Evolutionary conservation across 2,797 vertebrate species (phyloP).

Genomic region (Nothura maculosa): DNA sequence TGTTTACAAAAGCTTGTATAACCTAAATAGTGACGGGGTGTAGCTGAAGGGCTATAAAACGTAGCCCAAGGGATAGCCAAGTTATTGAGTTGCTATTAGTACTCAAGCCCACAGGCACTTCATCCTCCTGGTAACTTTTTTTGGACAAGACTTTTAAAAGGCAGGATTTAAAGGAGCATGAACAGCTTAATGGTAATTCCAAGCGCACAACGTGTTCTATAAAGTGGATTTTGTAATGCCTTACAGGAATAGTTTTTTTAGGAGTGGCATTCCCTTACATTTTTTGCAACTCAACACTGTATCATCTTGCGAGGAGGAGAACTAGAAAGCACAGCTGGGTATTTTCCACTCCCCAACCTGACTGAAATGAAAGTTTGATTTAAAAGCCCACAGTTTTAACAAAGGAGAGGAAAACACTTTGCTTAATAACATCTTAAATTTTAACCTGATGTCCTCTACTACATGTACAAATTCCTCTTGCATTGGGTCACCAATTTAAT

Average conservation of each 20-base stretch:
- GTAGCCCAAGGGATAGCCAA: constrained; percentile 58
- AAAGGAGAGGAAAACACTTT: constrained; percentile 27
- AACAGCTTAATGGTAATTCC: constrained; percentile 49
- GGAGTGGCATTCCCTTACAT: constrained; percentile 16
- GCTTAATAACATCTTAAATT: constrained; percentile 19
- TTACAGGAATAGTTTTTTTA: constrained; percentile 51
- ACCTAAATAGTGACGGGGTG: constrained; percentile 45
- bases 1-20: constrained; percentile 73
- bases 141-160: constrained; percentile 62
- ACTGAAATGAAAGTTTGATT: constrained; percentile 30
- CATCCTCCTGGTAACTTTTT: constrained; percentile 61
- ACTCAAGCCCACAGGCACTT: constrained; percentile 60
- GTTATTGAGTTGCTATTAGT: constrained; percentile 73
- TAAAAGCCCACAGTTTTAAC: background rate
- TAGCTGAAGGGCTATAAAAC: constrained; percentile 67
- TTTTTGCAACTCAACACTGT: constrained; percentile 35
- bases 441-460: constrained; percentile 25
- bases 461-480: background rate
- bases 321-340: background rate
- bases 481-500: background rate
- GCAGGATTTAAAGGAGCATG: constrained; percentile 52
- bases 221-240: constrained; percentile 56
- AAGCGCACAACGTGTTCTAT: constrained; percentile 51
- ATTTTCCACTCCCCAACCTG: background rate
- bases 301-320: constrained; percentile 46